Base-by-base conservation (phyloP, 2,888 invertebrate species). In the Yponomeuta evonymella region DNA sequence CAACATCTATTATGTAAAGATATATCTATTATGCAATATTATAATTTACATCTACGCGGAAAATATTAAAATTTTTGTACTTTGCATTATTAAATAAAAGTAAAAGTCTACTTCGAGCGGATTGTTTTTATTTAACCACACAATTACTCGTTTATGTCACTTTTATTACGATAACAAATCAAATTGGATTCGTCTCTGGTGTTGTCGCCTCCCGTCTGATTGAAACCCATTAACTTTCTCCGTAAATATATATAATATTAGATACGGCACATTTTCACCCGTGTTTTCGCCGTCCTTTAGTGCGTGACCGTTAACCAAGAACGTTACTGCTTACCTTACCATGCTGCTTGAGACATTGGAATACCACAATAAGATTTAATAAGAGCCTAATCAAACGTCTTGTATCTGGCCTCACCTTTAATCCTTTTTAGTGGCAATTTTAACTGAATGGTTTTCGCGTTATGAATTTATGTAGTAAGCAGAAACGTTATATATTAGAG, bases 191-290 rank as follows among this genome's bases (percentile, higher is more conserved):
- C 65, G 65, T 30, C 65, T 12, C 30, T 23, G 48, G 48, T 67
- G 67, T 67, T 48, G 29, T 33, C 65, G 65, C 30, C 65, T 29
- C 65, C 30, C 33, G 33, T 65, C 65, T 23, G 15, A 67, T 43
- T 48, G 67, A 67, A 67, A 48, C 67, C 23, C 36, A 67, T 67
- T 67, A 67, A 67, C 82, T 83, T 84, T 83, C 83, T 75, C 84
- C 75, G 71, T 36, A 69, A 58, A 70, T 29, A 64, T 29, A 64
- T 70, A 58, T 63, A 58, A 73, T 75, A 83, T 87, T 85, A 85
- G 87, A 84, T 82, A 76, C 87, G 86, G 86, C 78, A 85, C 78
- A 84, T 87, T 88, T 89, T 82, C 82, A 80, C 83, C n/a, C 11
- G 69, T 30, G 82, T 88, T 87, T 86, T 83, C 85, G 78, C 81